Base-by-base conservation (phyloP, 2,888 invertebrate genomes). In the Chloroclystis v-ata region DNA sequence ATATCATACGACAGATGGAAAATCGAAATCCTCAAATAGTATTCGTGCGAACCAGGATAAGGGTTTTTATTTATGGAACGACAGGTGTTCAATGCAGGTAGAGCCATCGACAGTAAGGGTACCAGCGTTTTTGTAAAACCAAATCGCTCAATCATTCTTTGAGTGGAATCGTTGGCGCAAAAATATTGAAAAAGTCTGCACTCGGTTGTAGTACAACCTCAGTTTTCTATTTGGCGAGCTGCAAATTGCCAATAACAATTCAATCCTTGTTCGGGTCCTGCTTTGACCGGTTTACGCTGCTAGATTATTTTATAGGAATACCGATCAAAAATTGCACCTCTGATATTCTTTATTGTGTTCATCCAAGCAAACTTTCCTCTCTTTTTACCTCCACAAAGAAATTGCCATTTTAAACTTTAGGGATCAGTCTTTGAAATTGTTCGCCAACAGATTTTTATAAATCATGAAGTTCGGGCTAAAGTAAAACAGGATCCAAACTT, bases 11-110 rank as follows among this genome's bases (percentile, higher is more conserved):
- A 46, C 50, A 50, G 50, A 47, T 50, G 50, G 43, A 30, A 26
- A 43, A 20, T 41, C 39, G 42, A 49, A 56, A 48, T 49, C 46
- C 51, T 28, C 45, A 41, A 40, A 49, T 50, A 29, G 49, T 44
- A 42, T 49, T 33, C 49, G 56, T 42, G 30, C 47, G 42, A 47
- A 35, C 49, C 28, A 46, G 58, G 61, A 53, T 62, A 55, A 55
- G 52, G 52, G 37, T 61, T 60, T 67, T 33, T 61, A 67, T 65
- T 67, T 49, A 60, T 59, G 50, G 47, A 60, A 63, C 75, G 83
- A 79, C 85, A 85, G 85, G 84, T 85, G 85, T 76, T 76, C 70
- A 68, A 60, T 72, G 76, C 85, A 86, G 85, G 85, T 85, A 85
- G 78, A 65, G 61, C 65, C 59, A 62, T 55, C 54, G 64, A 51